Conservation (phyloP, 2,797 vertebrate species). For the Valencia hispanica region DNA sequence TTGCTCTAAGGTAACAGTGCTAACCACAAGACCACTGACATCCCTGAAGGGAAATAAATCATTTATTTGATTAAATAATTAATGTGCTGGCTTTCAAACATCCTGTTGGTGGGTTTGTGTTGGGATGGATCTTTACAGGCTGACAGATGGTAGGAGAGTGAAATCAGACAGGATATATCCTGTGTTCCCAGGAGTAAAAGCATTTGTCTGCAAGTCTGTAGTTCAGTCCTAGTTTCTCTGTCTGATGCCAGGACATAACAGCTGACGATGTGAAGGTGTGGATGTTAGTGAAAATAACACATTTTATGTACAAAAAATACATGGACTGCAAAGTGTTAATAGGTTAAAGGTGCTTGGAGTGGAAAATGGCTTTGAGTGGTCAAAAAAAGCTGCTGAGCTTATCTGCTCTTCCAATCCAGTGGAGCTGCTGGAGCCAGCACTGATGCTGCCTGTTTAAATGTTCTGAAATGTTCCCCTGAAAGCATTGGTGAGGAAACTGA, state of each 20-base stretch:
- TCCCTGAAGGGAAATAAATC: conserved; percentile 1
- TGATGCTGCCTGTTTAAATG: background rate
- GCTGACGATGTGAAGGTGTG: background rate
- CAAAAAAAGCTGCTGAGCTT: background rate
- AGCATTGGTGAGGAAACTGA: background rate
- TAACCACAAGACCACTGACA: background rate
- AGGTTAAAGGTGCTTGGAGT: background rate
- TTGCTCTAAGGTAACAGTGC: background rate
- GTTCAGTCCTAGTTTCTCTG: background rate
- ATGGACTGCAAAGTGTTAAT: background rate
- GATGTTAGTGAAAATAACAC: background rate
- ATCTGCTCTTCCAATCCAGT: background rate
- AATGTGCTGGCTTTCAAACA: background rate
- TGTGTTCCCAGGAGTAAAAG: background rate
- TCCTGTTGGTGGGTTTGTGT: background rate
- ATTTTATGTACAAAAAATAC: background rate
- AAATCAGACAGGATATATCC: background rate
- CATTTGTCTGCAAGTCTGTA: background rate
- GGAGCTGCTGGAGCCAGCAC: background rate
- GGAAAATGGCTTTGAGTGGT: background rate
- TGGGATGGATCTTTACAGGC: background rate
- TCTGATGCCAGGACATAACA: background rate
- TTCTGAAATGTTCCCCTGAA: background rate
- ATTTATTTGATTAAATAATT: background rate
- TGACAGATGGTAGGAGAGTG: background rate